A percentile compares a stretch with the other conserved stretches of the same genome.
Evolutionary conservation across 2,113 vertebrate genomes (phyloP).

Genomic region (Gallinago jamesoni): DNA sequence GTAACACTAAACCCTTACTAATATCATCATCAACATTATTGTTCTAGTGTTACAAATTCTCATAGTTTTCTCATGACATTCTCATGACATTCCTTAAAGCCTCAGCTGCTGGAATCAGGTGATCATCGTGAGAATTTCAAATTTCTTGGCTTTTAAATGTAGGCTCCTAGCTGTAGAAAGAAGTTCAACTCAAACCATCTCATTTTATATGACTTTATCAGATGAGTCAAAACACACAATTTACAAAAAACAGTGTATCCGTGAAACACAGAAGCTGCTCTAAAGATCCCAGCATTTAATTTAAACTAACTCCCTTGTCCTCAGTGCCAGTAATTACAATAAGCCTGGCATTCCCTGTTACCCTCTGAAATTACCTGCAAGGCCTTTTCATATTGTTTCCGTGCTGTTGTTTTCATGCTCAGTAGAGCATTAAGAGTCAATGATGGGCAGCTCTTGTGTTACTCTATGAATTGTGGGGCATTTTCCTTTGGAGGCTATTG

Average conservation of each 20-base stretch:
- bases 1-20: not conserved
- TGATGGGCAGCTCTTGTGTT: slow-evolving; percentile 38
- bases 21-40: not conserved
- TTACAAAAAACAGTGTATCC: not conserved
- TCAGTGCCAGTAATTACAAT: slow-evolving; percentile 20
- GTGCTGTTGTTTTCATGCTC: slow-evolving; percentile 52
- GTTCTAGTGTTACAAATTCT: not conserved
- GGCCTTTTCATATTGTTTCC: slow-evolving; percentile 33
- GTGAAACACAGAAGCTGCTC: not conserved
- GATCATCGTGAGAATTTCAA: not conserved
- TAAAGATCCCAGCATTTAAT: slow-evolving; percentile 7
- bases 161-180: not conserved
- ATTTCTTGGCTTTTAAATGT: not conserved
- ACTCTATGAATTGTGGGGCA: not conserved
- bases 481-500: not conserved
- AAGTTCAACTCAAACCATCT: not conserved
- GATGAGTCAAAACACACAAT: not conserved
- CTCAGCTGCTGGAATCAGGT: not conserved
- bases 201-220: not conserved
- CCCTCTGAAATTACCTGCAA: slow-evolving; percentile 56
- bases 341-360: slow-evolving; percentile 32
- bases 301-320: not conserved
- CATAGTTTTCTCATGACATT: not conserved
- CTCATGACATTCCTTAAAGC: not conserved
- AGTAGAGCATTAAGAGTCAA: slow-evolving; percentile 37